A percentile compares a stretch with the other conserved stretches of the same genome.
phyloP scores from a whole-genome alignment of 2,113 vertebrate species.

The Turnix velox region DNA sequence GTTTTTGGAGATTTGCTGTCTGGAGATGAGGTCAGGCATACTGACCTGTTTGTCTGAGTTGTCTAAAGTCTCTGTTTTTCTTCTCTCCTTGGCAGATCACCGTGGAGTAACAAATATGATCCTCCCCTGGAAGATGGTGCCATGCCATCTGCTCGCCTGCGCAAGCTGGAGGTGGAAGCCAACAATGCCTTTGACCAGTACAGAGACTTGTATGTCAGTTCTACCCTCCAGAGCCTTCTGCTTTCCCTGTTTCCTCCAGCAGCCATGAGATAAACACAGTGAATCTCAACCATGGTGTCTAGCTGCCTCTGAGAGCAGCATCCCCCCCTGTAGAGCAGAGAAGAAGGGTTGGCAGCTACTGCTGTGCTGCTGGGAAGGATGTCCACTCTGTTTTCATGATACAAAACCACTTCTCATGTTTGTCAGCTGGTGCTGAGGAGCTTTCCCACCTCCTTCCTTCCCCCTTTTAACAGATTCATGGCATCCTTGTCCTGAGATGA shows the following conservation, averaged over 20 bases:
- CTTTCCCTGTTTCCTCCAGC: neutral
- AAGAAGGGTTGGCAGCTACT: neutral
- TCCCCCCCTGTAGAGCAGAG: neutral
- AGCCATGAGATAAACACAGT: accelerated
- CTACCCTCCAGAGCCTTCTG: neutral
- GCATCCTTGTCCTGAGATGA: constrained; percentile 10
- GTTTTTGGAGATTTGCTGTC: neutral
- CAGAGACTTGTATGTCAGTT: constrained; percentile 89
- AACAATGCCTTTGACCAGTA: constrained; percentile 99
- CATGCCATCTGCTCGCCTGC: constrained; percentile 95
- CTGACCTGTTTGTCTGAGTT: accelerated
- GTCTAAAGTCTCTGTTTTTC: neutral
- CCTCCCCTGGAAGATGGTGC: constrained; percentile 97
- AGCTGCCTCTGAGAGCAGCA: neutral
- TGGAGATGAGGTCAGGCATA: neutral
- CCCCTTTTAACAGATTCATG: neutral
- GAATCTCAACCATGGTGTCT: neutral
- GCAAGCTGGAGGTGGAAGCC: constrained; percentile 97
- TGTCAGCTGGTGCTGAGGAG: constrained; percentile 12
- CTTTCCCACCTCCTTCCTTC: constrained; percentile 4
- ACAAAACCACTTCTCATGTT: accelerated
- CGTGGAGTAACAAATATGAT: constrained; percentile 99
- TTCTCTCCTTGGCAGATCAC: constrained; percentile 78
- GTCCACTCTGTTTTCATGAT: neutral
- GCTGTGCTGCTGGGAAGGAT: neutral